Percentiles rank a stretch among this genome's conserved stretches.
Conservation (phyloP, 2,113 vertebrate species). For the Fukomys damarensis region DNA sequence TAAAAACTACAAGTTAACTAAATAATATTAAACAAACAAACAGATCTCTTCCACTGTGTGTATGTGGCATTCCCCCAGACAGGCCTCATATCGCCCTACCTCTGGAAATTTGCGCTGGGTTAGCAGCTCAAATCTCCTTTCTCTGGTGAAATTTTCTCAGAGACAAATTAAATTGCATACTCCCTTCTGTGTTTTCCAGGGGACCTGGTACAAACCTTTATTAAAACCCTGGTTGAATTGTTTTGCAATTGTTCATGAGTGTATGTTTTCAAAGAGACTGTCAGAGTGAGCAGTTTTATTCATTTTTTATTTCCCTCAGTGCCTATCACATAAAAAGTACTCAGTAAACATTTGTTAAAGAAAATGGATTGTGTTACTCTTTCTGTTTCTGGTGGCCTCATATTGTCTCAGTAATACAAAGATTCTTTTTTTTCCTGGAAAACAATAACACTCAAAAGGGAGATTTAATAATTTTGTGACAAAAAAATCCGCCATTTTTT, state of each 20-base stretch:
- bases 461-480: constrained; percentile 61
- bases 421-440: neutral
- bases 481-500: constrained; percentile 19
- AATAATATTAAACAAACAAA: neutral
- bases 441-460: constrained; percentile 50
- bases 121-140: neutral
- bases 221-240: neutral
- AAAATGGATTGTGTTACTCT: neutral
- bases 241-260: constrained; percentile 21
- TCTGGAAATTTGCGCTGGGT: neutral
- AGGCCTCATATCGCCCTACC: neutral
- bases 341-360: constrained; percentile 65
- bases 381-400: neutral
- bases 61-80: neutral
- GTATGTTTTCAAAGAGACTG: neutral
- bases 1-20: constrained; percentile 11
- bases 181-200: neutral
- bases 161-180: neutral
- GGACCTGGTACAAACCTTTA: neutral
- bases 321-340: constrained; percentile 14
- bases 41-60: neutral
- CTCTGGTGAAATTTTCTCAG: constrained; percentile 2
- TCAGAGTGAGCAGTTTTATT: neutral
- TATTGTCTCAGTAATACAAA: constrained; percentile 38
- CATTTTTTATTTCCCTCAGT: constrained; percentile 34